Evolutionary conservation across 64 coral and sea anemone genomes (phyloP).

Genomic region (Exaiptasia diaphana): DNA sequence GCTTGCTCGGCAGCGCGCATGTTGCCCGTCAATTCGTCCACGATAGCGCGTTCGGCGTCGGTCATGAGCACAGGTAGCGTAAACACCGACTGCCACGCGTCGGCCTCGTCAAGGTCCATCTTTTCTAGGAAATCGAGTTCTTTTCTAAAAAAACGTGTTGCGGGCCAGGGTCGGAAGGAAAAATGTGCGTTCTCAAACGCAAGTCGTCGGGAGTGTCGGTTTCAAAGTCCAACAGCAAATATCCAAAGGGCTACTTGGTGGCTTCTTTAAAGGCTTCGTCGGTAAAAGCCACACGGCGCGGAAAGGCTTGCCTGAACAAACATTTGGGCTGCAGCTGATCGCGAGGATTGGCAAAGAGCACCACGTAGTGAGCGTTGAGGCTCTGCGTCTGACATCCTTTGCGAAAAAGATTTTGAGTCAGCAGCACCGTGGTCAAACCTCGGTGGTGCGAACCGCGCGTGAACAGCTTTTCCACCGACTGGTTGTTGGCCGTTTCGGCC

Average conservation of each 20-base stretch:
- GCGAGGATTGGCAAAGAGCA: not conserved
- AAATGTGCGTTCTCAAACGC: not conserved
- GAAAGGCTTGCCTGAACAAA: not conserved
- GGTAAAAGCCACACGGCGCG: not conserved
- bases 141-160: too few relatives aligned
- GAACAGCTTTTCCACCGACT: slow-evolving; percentile 19
- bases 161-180: not conserved
- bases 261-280: not conserved
- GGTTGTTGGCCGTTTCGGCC: slow-evolving; percentile 12
- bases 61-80: too few relatives aligned
- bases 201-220: not conserved
- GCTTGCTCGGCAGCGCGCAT: too few relatives aligned
- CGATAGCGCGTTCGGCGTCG: too few relatives aligned
- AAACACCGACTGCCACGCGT: too few relatives aligned
- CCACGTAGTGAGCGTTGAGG: slow-evolving; percentile 20
- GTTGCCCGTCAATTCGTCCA: too few relatives aligned
- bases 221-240: not conserved
- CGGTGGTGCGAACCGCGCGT: slow-evolving; percentile 34
- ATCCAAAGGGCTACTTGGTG: not conserved
- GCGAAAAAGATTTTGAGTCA: slow-evolving; percentile 37
- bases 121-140: too few relatives aligned
- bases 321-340: not conserved
- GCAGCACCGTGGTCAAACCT: slow-evolving; percentile 2
- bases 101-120: too few relatives aligned
- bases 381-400: slow-evolving; percentile 6